Evolutionary conservation across 1,140 invertebrate species (phyloP), one percentile per base, ranked within the genome.

Genomic region (Anadara kagoshimensis): DNA sequence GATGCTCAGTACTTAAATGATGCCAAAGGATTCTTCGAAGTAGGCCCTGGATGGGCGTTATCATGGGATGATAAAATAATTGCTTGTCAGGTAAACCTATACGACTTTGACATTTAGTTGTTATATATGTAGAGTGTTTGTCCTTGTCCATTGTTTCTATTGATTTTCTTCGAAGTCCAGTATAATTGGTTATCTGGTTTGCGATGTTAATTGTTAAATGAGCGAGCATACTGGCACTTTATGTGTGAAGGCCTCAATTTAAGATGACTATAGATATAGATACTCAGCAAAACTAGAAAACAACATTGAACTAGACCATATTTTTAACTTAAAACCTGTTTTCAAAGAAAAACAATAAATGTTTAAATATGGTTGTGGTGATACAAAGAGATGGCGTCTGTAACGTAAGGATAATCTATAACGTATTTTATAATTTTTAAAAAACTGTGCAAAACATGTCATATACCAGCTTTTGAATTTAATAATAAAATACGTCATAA

Each of bases 1-100:
- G 89, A 92, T 4, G 54, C 80, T 0, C 79, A 76, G 14, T 93
- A 92, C 76, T 81, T 92, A 44, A 85, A 90, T 18, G 90, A 91
- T 43, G 92, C 92, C 1, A 87, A 90, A 43, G 29, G 53, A 5
- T 69, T 56, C 14, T 59, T 45, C 24, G 51, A 44, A n/a, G 51
- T 22, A 4, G 45, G 47, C 3, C 47, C 44, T 18, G 53, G 69
- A 16, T 78, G 76, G 73, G 76, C 69, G 5, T 66, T 73, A 11
- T 71, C 75, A 12, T 80, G 78, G 78, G 78, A 78, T 49, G 76
- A 75, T 45, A 78, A 80, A 47, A 72, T 47, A 14, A 66, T 66
- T 7, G 64, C 59, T 4, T 77, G 72, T 49, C 70, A 76, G 62
- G 78, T 79, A 66, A 14, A 20, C 22, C 8, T 0, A 14, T 47